Percentiles rank a stretch among this genome's conserved stretches.
phyloP scores from a whole-genome alignment of 2,797 vertebrate genomes.

The Liparis tanakae region DNA sequence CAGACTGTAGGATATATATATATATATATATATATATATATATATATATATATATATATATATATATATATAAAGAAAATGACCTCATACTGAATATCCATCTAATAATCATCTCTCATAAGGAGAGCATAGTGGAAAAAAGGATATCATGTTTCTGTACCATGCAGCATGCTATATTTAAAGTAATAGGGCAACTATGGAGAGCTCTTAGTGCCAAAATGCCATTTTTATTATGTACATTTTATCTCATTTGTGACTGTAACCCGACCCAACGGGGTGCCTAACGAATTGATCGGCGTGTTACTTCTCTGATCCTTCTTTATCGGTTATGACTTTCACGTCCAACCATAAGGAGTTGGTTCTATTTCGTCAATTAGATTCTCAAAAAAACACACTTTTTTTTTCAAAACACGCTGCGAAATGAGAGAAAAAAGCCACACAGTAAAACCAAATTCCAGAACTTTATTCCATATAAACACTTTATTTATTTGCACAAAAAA shows the following conservation, averaged over 20 bases:
- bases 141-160: not conserved
- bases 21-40: not conserved
- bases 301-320: slow-evolving; percentile 15
- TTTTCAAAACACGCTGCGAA: slow-evolving; percentile 26
- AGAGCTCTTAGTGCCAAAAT: slow-evolving; percentile 18
- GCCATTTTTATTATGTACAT: slow-evolving; percentile 29
- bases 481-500: too few relatives aligned
- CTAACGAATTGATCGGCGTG: slow-evolving; percentile 5
- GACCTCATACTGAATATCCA: not conserved
- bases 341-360: not conserved
- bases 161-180: not conserved
- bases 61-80: slow-evolving; percentile 3
- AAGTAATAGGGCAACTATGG: not conserved
- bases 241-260: slow-evolving; percentile 20
- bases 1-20: not conserved
- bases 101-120: slow-evolving; percentile 5
- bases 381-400: slow-evolving; percentile 18
- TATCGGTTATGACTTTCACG: slow-evolving; percentile 12
- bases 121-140: not conserved
- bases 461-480: slow-evolving; percentile 43
- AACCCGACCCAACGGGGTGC: slow-evolving; percentile 7
- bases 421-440: slow-evolving; percentile 30
- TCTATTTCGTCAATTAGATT: slow-evolving; percentile 21
- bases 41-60: not conserved
- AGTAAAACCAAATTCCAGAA: slow-evolving; percentile 54